Evolutionary conservation across 2,113 vertebrate genomes (phyloP), one percentile per base, ranked within the genome.

Genomic region (Hiodon alosoides): DNA sequence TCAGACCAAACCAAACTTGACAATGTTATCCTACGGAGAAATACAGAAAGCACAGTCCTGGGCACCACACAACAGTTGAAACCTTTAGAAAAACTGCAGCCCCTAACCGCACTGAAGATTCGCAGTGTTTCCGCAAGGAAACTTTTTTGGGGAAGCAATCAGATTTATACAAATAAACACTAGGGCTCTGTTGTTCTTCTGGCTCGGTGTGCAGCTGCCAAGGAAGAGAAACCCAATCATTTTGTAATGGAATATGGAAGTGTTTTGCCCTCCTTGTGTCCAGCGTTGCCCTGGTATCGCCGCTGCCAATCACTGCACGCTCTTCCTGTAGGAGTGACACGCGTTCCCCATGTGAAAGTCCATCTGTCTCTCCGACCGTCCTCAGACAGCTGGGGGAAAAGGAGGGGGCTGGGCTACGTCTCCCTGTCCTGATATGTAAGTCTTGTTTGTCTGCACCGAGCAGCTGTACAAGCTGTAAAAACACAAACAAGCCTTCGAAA

Each of bases 381-480:
- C 83, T 60, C 67, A 76, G 76, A 74, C 81, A 80, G 72, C 66
- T 70, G 67, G 17, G 17, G 66, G 4, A 10, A 61, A 2, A 14
- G 59, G 48, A 46, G 14, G 82, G 85, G 81, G 85, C 83, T 85
- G 84, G 86, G 86, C 83, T 84, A 81, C 86, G 82, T 87, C 86
- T 86, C 86, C 83, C 81, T 79, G 85, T 84, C 85, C 79, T 4
- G 84, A 82, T 83, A 85, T 83, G 83, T 84, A 79, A 89, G 87
- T 79, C 85, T 85, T 91, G 90, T 90, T 91, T 90, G 88, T 90
- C 89, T 86, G 86, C 89, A 83, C 85, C 16, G 83, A 87, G 86
- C 90, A 91, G 90, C 89, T 89, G 90, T 86, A 79, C 88, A 90
- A 91, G 89, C 90, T 91, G 89, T 85, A 89, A 90, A 87, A 91